Base-by-base conservation (phyloP, 2,113 vertebrate genomes). In the Meles meles region DNA sequence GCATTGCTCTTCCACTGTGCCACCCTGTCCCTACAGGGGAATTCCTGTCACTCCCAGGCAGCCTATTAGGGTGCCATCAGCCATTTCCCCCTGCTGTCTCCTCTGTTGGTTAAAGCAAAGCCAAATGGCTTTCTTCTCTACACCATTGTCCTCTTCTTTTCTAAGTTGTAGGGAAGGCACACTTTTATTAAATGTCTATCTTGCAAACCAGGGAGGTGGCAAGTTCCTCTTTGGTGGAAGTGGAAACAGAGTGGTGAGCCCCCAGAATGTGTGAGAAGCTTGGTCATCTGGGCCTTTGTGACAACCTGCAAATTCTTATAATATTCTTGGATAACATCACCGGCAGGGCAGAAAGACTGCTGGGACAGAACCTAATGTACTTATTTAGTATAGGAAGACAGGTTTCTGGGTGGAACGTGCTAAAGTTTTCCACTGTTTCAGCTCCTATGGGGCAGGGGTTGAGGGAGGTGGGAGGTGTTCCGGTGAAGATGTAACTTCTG, bases 111-210 rank as follows among this genome's bases (percentile, higher is more conserved):
- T 20, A n/a, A 34, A 81, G 79, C 31, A 42, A 92, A 79, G 59
- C 39, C 12, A 93, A 93, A 87, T 61, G 18, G 39, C 34, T 79
- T 85, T 94, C 80, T 83, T 55, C 42, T 84, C 29, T 77, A 79
- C 79, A 55, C 42, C 49, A 14, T 6, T 27, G 13, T 42, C 29
- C 29, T 63, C 4, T 82, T 79, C 34, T 89, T 85, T 93, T 63
- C n/a, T 71, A 79, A 87, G 67, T 85, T 47, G 42, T 3, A 4
- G 34, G 5, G 44, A 90, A 87, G 3, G 0, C 21, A 87, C 96
- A 72, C 59, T 63, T 82, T 80, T 90, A 63, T 74, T 49, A 52
- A 10, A 11, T 55, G 17, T 57, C 13, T 67, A 23, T 52, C 21
- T 67, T 86, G 52, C 15, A 67, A 88, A 65, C 49, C 39, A 67